A percentile compares a stretch with the other conserved stretches of the same genome.
phyloP scores from a whole-genome alignment of 1,140 invertebrate species.

The Glossosoma conforme region DNA sequence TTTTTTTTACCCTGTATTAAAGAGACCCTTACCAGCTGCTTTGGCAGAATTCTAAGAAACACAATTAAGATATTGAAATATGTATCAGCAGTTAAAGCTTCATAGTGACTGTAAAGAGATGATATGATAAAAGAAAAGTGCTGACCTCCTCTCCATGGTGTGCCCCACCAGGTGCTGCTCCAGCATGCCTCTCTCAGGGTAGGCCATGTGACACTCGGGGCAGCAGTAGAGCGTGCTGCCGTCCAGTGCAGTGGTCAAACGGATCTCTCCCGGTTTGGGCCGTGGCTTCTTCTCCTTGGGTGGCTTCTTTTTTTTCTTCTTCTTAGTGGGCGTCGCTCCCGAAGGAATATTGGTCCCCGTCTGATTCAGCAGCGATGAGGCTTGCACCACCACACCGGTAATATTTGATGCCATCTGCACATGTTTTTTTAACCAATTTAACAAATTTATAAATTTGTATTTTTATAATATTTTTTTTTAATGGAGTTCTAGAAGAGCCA shows the following conservation, averaged over 20 bases:
- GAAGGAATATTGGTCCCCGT: slow-evolving; percentile 38
- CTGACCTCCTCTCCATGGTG: slow-evolving; percentile 64
- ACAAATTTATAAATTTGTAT: background rate
- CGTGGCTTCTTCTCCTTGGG: slow-evolving; percentile 74
- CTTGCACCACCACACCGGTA: slow-evolving; percentile 54
- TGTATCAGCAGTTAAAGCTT: too few relatives aligned
- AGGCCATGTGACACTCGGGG: slow-evolving; percentile 81
- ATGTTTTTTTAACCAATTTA: background rate
- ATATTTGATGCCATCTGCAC: slow-evolving; percentile 40
- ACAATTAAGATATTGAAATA: too few relatives aligned
- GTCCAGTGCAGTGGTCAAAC: slow-evolving; percentile 74
- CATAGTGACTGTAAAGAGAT: too few relatives aligned
- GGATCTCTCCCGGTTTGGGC: slow-evolving; percentile 76
- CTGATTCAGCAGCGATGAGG: slow-evolving; percentile 51
- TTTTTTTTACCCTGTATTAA: too few relatives aligned
- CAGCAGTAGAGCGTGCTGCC: slow-evolving; percentile 79
- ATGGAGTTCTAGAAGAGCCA: background rate
- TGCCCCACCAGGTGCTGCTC: slow-evolving; percentile 79
- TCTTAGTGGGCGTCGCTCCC: slow-evolving; percentile 54
- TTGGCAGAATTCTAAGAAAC: too few relatives aligned
- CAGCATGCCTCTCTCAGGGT: slow-evolving; percentile 72
- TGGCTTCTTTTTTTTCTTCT: slow-evolving; percentile 78
- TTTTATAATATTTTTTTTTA: background rate
- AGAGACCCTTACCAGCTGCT: too few relatives aligned
- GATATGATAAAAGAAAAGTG: too few relatives aligned